Conservation (phyloP, 2,888 invertebrate genomes). For the Diloba caeruleocephala region DNA sequence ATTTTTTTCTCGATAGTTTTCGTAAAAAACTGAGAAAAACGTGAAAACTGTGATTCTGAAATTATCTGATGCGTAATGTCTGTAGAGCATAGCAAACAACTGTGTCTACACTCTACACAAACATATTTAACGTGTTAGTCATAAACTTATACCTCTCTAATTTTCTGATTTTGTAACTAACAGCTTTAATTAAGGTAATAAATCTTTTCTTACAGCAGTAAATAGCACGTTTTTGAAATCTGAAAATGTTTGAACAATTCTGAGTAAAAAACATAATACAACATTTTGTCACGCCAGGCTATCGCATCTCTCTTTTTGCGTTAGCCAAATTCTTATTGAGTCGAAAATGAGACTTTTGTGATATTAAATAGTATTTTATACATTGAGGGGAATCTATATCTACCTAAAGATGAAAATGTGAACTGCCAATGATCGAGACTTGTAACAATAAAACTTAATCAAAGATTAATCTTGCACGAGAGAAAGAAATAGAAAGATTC, state of each 20-base stretch:
- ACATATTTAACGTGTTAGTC: slow-evolving; percentile 1
- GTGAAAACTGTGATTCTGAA: no score
- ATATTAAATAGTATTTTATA: slow-evolving; percentile 4
- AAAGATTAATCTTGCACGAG: no score
- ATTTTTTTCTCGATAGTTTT: background rate
- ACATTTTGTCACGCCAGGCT: slow-evolving; percentile 23
- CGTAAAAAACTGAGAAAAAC: background rate
- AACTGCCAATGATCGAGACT: no score
- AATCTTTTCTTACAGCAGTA: slow-evolving; percentile 20
- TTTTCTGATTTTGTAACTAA: slow-evolving; percentile 7
- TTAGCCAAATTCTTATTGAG: slow-evolving; percentile 11
- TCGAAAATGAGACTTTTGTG: slow-evolving; percentile 10
- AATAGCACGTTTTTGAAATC: slow-evolving; percentile 24
- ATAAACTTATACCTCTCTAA: slow-evolving; percentile 1
- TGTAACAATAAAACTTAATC: no score
- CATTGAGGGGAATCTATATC: background rate
- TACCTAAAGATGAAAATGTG: no score
- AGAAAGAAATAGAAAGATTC: no score
- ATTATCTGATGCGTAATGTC: background rate
- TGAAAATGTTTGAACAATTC: slow-evolving; percentile 26
- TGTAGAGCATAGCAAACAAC: background rate
- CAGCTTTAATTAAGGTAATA: slow-evolving; percentile 10
- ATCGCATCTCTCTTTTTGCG: slow-evolving; percentile 18
- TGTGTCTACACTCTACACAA: background rate
- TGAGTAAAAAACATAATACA: slow-evolving; percentile 28